Evolutionary conservation across 2,888 invertebrate genomes (phyloP).

Genomic region (Thera britannica): DNA sequence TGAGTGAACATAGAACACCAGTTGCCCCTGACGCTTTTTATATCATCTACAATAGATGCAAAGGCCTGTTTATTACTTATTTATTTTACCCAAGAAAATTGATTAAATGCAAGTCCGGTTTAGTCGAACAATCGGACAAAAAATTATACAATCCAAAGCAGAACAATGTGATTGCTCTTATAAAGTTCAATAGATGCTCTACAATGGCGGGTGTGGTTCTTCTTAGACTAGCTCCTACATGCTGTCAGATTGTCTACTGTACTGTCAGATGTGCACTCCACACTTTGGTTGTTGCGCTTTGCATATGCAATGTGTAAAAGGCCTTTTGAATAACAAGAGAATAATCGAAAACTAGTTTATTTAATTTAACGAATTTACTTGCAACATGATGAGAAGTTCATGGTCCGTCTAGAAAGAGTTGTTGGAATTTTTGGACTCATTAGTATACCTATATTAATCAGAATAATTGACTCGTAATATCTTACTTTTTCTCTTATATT

Average conservation of each 20-base stretch:
- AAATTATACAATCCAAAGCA: neutral
- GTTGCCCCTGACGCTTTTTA: no score
- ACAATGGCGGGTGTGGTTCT: slow-evolving; percentile 49
- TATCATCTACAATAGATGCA: no score
- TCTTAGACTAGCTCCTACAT: slow-evolving; percentile 32
- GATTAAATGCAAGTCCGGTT: no score
- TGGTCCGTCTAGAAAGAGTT: neutral
- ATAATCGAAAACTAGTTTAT: neutral
- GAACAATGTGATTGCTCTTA: slow-evolving; percentile 46
- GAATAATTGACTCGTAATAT: slow-evolving; percentile 12
- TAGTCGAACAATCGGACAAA: neutral
- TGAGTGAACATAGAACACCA: no score
- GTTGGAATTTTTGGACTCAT: neutral
- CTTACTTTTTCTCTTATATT: neutral
- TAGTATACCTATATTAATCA: neutral
- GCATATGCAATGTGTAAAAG: slow-evolving; percentile 30
- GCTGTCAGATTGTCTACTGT: slow-evolving; percentile 23
- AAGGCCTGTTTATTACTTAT: no score
- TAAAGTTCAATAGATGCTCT: slow-evolving; percentile 48
- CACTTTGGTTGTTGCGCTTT: slow-evolving; percentile 25
- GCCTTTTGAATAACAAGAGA: neutral
- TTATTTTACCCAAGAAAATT: no score
- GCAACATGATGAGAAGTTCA: neutral
- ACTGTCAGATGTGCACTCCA: slow-evolving; percentile 25
- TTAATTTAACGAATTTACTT: neutral